These are phyloP conservation scores for Ceriagrion tenellum DNA, from an alignment of 2,888 invertebrate species.

Conservation along the genomic window DNA sequence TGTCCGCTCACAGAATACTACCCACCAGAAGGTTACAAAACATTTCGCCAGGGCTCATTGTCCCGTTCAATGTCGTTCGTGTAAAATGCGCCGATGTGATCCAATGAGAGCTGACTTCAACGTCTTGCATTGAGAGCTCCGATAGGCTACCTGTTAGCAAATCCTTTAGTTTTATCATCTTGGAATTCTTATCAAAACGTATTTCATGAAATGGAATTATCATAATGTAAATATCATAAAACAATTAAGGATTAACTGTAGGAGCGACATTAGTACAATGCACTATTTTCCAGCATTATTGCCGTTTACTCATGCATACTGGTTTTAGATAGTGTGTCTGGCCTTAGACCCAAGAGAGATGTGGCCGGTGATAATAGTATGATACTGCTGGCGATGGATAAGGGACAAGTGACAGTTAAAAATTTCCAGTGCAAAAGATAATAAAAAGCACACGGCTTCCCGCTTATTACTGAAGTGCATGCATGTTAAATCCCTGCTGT, in stretches of 20 bases:
- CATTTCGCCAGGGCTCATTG: too few relatives aligned
- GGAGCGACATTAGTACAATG: conserved; percentile 48
- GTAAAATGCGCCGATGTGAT: too few relatives aligned
- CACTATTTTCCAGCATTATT: conserved; percentile 59
- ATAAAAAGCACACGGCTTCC: too few relatives aligned
- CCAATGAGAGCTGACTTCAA: too few relatives aligned
- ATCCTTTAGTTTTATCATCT: conserved; percentile 49
- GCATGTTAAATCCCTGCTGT: too few relatives aligned
- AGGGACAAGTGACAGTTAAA: background rate
- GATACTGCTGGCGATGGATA: background rate
- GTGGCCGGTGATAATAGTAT: background rate
- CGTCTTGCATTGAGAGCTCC: too few relatives aligned
- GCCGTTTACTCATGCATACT: conserved; percentile 40
- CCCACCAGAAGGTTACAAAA: too few relatives aligned
- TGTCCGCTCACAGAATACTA: too few relatives aligned
- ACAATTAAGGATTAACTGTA: conserved; percentile 38
- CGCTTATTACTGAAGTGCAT: too few relatives aligned
- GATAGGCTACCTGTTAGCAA: conserved; percentile 39
- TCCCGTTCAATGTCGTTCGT: too few relatives aligned
- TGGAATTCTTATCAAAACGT: background rate
- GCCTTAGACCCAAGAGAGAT: conserved; percentile 48
- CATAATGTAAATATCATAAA: conserved; percentile 20
- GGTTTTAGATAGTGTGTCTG: conserved; percentile 48
- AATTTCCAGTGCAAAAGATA: too few relatives aligned
- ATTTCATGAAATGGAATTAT: conserved; percentile 54